Evolutionary conservation across 1,140 invertebrate genomes (phyloP).

Genomic region (Bemisia tabaci): DNA sequence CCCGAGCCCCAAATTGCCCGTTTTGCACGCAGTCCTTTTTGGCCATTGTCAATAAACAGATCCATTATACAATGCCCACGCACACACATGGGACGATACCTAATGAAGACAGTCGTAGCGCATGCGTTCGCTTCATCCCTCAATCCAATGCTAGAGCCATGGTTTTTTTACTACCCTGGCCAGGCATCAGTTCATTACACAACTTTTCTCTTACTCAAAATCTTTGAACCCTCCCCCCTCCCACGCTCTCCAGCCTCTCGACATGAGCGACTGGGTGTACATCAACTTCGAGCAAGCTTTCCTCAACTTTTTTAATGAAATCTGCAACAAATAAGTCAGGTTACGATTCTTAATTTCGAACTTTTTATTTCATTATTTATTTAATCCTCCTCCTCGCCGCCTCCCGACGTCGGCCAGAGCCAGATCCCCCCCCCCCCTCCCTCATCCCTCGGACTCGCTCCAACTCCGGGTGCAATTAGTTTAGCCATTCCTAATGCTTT

Average conservation of each 20-base stretch:
- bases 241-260: not conserved
- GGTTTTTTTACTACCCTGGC: no score
- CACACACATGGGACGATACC: no score
- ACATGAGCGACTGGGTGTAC: not conserved
- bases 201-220: not conserved
- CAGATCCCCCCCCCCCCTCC: not conserved
- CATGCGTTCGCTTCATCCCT: no score
- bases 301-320: not conserved
- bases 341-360: not conserved
- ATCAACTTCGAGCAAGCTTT: not conserved
- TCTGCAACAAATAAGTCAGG: not conserved
- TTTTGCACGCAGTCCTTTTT: no score
- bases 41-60: no score
- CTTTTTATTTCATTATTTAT: constrained; percentile 1
- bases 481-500: not conserved
- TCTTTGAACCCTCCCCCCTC: not conserved
- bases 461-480: not conserved
- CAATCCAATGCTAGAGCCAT: no score
- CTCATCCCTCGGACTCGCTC: no score
- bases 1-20: no score
- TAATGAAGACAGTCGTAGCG: no score
- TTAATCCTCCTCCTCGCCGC: not conserved
- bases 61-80: no score
- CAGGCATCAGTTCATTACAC: not conserved
- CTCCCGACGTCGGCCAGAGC: not conserved